Conservation (phyloP, 2,888 invertebrate genomes). For the Esperia sulphurella region DNA sequence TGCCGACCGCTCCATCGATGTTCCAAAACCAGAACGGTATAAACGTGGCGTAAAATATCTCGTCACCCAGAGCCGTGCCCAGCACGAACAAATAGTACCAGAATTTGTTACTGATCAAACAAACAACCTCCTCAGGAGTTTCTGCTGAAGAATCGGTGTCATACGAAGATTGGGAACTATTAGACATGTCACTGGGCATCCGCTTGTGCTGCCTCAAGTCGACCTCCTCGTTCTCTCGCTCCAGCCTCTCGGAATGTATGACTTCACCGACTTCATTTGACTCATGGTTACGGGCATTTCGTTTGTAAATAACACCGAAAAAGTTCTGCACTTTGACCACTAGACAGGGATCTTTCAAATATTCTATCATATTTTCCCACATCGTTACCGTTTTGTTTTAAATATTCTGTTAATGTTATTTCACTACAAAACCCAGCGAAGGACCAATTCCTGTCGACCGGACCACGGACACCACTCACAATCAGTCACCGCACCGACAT, state of each 20-base stretch:
- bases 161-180: slow-evolving; percentile 58
- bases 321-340: slow-evolving; percentile 89
- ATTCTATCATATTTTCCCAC: slow-evolving; percentile 79
- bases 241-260: slow-evolving; percentile 44
- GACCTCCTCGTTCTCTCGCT: slow-evolving; percentile 36
- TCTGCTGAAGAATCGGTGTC: slow-evolving; percentile 62
- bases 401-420: neutral
- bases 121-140: slow-evolving; percentile 58
- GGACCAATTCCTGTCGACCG: neutral
- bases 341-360: slow-evolving; percentile 86
- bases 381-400: slow-evolving; percentile 24
- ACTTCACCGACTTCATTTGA: slow-evolving; percentile 42
- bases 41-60: slow-evolving; percentile 93
- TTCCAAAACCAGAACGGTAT: slow-evolving; percentile 98
- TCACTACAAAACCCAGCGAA: neutral
- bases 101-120: slow-evolving; percentile 83
- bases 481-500: no score
- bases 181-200: slow-evolving; percentile 59
- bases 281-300: slow-evolving; percentile 26
- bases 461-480: neutral
- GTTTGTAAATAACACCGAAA: slow-evolving; percentile 84
- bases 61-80: slow-evolving; percentile 93
- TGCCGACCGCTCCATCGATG: slow-evolving; percentile 91
- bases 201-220: slow-evolving; percentile 56
- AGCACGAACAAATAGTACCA: slow-evolving; percentile 92